Base-by-base conservation (phyloP, 2,113 vertebrate genomes). In the Clarias magur region DNA sequence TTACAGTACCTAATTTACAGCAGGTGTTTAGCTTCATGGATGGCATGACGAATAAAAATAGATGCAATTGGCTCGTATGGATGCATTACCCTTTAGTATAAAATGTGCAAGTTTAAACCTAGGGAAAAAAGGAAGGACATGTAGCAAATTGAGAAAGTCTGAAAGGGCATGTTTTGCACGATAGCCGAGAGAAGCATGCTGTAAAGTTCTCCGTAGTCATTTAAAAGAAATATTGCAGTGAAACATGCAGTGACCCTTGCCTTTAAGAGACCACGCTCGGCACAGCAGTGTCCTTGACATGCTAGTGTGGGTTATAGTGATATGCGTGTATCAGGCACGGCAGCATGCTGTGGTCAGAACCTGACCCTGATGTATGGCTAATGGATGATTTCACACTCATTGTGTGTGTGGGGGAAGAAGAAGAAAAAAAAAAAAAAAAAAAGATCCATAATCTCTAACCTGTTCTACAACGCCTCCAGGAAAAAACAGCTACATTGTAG, bases 311-410 rank as follows among this genome's bases (percentile, higher is more conserved):
- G 54, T 59, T 57, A 54, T 59, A 17, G 8, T 57, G n/a, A 80
- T 57, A 80, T 57, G n/a, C 27, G n/a, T 17, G n/a, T 79, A 79
- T 27, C 76, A 79, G 76, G 48, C 23, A 78, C 48, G 19, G 75
- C 76, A 59, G 27, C 27, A 59, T 27, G n/a, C 23, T 27, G 13
- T 56, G 75, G 48, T 56, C 54, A 34, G 3, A 59, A 57, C 11
- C 78, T 42, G 56, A 34, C 78, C 57, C 56, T 38, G 79, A 80
- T 23, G 9, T 19, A 38, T 23, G 54, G 57, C 79, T 23, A 21
- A 60, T 60, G 8, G 19, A 12, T 21, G 19, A 80, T 34, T 38
- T 62, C 56, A 80, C 10, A 80, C 73, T 53, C 53, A 57, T 16
- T 54, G 42, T 79, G 15, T 79, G 15, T 8, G 30, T 9, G 38